Conservation (phyloP, 2,113 vertebrate genomes). For the Podarcis cretensis region DNA sequence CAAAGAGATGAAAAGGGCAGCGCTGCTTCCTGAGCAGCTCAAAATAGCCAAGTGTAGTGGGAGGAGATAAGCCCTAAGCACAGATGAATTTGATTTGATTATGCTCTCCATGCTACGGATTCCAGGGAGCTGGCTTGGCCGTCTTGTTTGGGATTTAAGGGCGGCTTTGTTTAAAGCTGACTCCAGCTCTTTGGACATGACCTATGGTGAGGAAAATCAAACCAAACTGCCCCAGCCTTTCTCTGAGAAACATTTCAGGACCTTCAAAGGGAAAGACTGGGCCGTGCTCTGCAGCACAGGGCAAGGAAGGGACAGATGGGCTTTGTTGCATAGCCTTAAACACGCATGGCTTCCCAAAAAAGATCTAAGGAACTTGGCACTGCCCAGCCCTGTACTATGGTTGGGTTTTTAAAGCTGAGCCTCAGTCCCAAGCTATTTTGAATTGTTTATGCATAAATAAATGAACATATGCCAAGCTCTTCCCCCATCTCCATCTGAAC, state of each 20-base stretch:
- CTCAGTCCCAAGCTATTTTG: slow-evolving; percentile 10
- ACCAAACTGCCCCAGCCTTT: slow-evolving; percentile 14
- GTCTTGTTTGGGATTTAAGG: slow-evolving; percentile 15
- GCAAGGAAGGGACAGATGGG: slow-evolving; percentile 1
- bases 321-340: not conserved
- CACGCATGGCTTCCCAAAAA: slow-evolving; percentile 3
- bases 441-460: slow-evolving; percentile 2
- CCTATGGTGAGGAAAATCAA: slow-evolving; percentile 1
- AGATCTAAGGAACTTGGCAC: not conserved
- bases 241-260: not conserved
- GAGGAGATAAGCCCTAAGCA: slow-evolving; percentile 23
- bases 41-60: slow-evolving; percentile 16
- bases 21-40: slow-evolving; percentile 30
- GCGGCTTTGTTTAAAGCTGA: slow-evolving; percentile 30
- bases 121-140: slow-evolving; percentile 13
- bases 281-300: not conserved
- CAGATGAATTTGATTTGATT: slow-evolving; percentile 34
- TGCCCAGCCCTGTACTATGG: not conserved
- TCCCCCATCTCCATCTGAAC: not conserved
- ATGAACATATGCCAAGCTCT: not conserved
- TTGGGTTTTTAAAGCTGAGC: slow-evolving; percentile 2
- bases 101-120: slow-evolving; percentile 4
- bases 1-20: slow-evolving; percentile 34
- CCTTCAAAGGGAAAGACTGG: not conserved
- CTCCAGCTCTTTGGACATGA: slow-evolving; percentile 22